phyloP scores from a whole-genome alignment of 2,797 vertebrate genomes.

The Prionace glauca region DNA sequence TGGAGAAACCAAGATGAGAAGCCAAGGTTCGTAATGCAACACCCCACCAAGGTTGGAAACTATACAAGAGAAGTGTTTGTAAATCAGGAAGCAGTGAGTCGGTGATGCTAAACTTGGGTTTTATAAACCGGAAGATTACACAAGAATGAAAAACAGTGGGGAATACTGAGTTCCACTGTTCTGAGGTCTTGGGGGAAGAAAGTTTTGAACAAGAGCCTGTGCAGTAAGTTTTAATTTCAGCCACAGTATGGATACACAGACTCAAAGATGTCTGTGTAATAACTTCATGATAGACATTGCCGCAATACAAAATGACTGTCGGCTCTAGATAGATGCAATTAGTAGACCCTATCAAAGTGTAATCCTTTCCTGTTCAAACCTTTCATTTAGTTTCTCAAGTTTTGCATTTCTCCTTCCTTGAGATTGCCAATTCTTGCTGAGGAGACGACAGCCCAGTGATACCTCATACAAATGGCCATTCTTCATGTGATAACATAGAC shows the following conservation, averaged over 20 bases:
- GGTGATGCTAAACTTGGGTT: not conserved
- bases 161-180: not conserved
- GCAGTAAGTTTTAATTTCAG: constrained; percentile 5
- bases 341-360: not conserved
- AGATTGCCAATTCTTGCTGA: not conserved
- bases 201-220: not conserved
- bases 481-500: not conserved
- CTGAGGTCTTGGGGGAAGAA: not conserved
- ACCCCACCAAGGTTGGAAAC: not conserved
- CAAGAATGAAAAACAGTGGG: not conserved
- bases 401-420: not conserved
- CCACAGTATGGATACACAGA: not conserved
- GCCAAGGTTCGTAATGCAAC: not conserved
- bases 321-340: not conserved
- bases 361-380: not conserved
- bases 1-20: not conserved
- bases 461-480: not conserved
- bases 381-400: not conserved
- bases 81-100: not conserved
- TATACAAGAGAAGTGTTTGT: not conserved
- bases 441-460: not conserved
- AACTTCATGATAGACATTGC: not conserved
- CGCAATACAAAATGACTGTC: not conserved
- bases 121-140: not conserved
- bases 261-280: not conserved